Percentiles rank a stretch among this genome's conserved stretches.
Evolutionary conservation across 2,113 vertebrate species (phyloP).

Genomic region (Oryzias woworae): DNA sequence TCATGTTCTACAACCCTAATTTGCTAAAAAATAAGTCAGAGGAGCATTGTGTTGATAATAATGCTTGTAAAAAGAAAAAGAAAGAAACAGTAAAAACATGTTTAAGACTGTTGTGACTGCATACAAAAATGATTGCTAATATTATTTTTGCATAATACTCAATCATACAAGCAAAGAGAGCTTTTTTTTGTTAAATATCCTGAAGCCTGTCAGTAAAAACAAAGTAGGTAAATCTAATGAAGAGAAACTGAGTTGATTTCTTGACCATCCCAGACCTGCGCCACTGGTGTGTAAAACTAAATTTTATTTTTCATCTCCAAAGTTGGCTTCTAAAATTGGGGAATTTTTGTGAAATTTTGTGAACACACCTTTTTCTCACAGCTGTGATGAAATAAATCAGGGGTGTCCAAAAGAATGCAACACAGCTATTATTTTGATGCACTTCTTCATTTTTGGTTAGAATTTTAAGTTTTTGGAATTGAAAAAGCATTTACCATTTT

Average conservation of each 20-base stretch:
- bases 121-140: conserved; percentile 29
- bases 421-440: too few relatives aligned
- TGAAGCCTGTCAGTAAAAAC: background rate
- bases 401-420: too few relatives aligned
- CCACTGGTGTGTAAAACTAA: too few relatives aligned
- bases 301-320: too few relatives aligned
- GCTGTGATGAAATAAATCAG: too few relatives aligned
- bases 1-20: conserved; percentile 58
- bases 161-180: background rate
- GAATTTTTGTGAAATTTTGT: too few relatives aligned
- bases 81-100: conserved; percentile 7
- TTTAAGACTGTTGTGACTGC: conserved; percentile 66
- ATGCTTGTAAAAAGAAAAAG: conserved; percentile 20
- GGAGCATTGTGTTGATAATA: conserved; percentile 30
- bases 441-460: too few relatives aligned
- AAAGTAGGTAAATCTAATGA: conserved; percentile 7
- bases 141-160: conserved; percentile 38
- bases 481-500: too few relatives aligned
- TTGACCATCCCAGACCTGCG: too few relatives aligned
- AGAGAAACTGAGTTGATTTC: background rate
- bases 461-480: too few relatives aligned
- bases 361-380: too few relatives aligned
- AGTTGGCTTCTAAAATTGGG: too few relatives aligned
- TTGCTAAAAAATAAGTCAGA: conserved; percentile 71
- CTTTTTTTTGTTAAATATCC: conserved; percentile 1